phyloP scores from a whole-genome alignment of 2,888 invertebrate species.

The Protodeltote pygarga region DNA sequence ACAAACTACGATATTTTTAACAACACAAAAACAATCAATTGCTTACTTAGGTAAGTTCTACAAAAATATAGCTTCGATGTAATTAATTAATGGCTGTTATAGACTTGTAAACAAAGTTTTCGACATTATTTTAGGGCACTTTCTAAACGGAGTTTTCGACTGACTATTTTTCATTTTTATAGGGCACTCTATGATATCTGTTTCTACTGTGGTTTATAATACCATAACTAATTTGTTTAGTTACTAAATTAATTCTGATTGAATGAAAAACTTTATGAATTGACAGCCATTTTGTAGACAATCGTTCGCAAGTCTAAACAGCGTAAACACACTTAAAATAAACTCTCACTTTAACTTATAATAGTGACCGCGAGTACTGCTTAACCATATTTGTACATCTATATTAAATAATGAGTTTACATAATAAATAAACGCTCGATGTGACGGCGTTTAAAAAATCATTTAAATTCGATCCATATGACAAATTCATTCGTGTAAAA shows the following conservation, averaged over 20 bases:
- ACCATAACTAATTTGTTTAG: no score
- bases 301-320: no score
- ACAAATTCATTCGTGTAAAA: neutral
- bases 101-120: neutral
- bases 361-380: slow-evolving; percentile 36
- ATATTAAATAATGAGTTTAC: slow-evolving; percentile 36
- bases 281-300: no score
- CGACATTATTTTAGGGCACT: no score
- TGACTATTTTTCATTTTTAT: no score
- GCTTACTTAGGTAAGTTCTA: slow-evolving; percentile 49
- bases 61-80: slow-evolving; percentile 52
- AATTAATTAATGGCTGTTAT: neutral
- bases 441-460: slow-evolving; percentile 20
- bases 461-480: neutral
- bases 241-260: no score
- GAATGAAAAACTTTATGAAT: no score
- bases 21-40: slow-evolving; percentile 50
- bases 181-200: no score
- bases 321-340: slow-evolving; percentile 18
- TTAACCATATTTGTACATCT: slow-evolving; percentile 40
- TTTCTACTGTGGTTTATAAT: no score
- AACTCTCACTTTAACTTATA: slow-evolving; percentile 33
- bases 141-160: no score
- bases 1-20: slow-evolving; percentile 37
- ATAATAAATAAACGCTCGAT: slow-evolving; percentile 4